Evolutionary conservation across 2,888 invertebrate genomes (phyloP).

Genomic region (Caenorhabditis sp.): DNA sequence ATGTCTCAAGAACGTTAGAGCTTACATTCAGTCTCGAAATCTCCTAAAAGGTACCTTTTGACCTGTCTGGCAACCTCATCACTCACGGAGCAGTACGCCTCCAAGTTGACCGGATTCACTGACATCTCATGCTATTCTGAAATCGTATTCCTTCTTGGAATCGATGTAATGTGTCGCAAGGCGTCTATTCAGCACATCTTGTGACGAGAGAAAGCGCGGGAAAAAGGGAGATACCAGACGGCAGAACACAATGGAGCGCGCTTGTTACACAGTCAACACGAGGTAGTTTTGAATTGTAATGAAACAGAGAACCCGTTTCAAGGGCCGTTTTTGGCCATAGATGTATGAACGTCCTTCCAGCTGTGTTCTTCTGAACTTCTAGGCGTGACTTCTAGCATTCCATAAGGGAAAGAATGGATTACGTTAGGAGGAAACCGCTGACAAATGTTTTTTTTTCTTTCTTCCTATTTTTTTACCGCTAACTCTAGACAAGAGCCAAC

Average conservation of each 20-base stretch:
- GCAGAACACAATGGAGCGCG: conserved; percentile 21
- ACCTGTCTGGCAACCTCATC: conserved; percentile 49
- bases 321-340: too few relatives aligned
- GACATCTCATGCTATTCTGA: conserved; percentile 40
- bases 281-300: neutral
- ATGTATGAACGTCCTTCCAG: too few relatives aligned
- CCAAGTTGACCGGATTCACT: conserved; percentile 39
- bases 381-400: too few relatives aligned
- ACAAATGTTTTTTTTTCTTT: too few relatives aligned
- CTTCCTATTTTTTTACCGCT: too few relatives aligned
- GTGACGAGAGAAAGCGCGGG: conserved; percentile 31
- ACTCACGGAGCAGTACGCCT: conserved; percentile 29
- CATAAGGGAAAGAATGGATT: too few relatives aligned
- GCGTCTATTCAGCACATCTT: conserved; percentile 11
- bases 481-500: too few relatives aligned
- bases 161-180: too few relatives aligned
- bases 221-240: conserved; percentile 10
- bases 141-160: neutral
- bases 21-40: conserved; percentile 35
- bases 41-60: conserved; percentile 38
- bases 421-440: too few relatives aligned
- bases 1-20: neutral
- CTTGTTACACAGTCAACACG: neutral
- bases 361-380: too few relatives aligned
- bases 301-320: too few relatives aligned